Base-by-base conservation (phyloP, 1,140 invertebrate species). In the Gryon sp. region DNA sequence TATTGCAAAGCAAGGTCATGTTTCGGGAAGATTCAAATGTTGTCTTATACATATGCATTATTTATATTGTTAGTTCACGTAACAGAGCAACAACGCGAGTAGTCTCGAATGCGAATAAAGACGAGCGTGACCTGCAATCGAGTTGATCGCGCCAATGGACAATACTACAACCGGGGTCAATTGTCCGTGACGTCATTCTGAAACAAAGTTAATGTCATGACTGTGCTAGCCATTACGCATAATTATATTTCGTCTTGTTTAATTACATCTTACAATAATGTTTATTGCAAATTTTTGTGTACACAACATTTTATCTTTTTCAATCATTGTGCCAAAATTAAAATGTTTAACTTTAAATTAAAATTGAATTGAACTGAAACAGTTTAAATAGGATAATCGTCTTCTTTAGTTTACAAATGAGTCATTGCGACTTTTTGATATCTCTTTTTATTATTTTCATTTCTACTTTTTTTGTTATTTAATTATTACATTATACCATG, bases 101-200 rank as follows among this genome's bases (percentile, higher is more conserved):
- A 46, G 72, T 79, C 74, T 78, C 76, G 76, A 79, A 77, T 78
- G 78, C 63, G 80, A 82, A 82, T 83, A 83, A 84, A 83, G 72
- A 68, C 59, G 76, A 74, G 69, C 74, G 15, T 70, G 78, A 75
- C 65, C 77, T 62, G 68, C 59, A 73, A 79, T 70, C 78, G 52
- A 73, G 81, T 81, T 76, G 73, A 73, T 82, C 60, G 76, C 73
- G 59, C 73, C 80, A 79, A 77, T 74, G 79, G 72, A 75, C 79
- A 68, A 70, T 70, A 65, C 72, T 59, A 66, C 45, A 53, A 30
- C 50, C 36, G 48, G 53, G 82, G 80, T 84, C 83, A 84, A 84
- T 84, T 84, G 82, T 66, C 68, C 72, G 68, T 82, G 79, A 76
- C 72, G 77, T 79, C 77, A 79, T 72, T 60, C 32, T 22, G 60